These are phyloP conservation scores for Anseranas semipalmata DNA, from an alignment of 2,113 vertebrate species.

Conservation along the genomic window DNA sequence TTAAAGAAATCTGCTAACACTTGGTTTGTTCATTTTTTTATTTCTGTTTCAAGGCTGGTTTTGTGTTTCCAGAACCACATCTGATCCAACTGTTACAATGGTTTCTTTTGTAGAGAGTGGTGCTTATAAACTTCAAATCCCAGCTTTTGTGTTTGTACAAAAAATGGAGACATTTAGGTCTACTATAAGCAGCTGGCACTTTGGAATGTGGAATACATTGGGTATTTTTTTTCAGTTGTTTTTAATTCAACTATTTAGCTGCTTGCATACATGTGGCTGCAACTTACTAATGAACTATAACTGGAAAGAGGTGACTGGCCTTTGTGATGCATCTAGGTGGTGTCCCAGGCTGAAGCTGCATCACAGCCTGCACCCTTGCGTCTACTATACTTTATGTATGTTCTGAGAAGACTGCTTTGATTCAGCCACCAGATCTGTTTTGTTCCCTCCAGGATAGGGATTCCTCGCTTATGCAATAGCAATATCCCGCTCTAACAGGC, in stretches of 20 bases:
- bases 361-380: rapidly evolving
- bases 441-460: slow-evolving; percentile 7
- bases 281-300: neutral
- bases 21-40: neutral
- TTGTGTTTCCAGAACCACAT: neutral
- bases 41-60: neutral
- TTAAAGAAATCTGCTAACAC: neutral
- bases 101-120: neutral
- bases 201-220: neutral
- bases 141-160: neutral
- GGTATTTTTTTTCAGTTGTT: neutral
- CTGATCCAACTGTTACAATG: neutral
- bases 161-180: neutral
- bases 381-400: neutral
- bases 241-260: neutral
- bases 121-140: neutral
- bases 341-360: neutral
- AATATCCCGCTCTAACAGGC: slow-evolving; percentile 23
- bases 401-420: neutral
- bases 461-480: slow-evolving; percentile 17
- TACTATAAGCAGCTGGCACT: neutral
- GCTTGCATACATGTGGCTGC: neutral
- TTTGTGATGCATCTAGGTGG: neutral
- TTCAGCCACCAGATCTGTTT: neutral
- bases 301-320: neutral